phyloP scores from a whole-genome alignment of 2,113 vertebrate genomes.

The Etheostoma cragini region DNA sequence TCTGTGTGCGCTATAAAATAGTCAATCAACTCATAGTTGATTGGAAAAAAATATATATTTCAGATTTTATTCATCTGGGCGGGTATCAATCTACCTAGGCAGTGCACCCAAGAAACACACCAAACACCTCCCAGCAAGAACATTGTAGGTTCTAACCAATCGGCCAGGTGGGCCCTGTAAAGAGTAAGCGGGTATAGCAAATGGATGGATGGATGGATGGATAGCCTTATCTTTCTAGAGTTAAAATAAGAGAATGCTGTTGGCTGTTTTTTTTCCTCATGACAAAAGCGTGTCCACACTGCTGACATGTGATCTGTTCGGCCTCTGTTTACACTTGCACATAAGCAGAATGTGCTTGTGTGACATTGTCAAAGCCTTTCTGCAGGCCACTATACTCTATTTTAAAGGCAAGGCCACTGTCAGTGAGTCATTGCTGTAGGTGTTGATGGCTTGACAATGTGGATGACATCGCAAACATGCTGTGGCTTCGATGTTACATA shows the following conservation, averaged over 20 bases:
- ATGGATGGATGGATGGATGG: background rate
- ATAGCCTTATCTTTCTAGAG: background rate
- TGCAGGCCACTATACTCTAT: conserved; percentile 22
- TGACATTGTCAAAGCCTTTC: conserved; percentile 23
- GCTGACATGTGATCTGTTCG: background rate
- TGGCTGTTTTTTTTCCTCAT: background rate
- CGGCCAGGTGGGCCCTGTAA: no score
- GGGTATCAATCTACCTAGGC: no score
- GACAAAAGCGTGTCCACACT: background rate
- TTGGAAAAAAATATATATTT: no score
- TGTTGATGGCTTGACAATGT: conserved; percentile 46
- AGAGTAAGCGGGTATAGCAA: background rate
- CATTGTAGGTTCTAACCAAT: no score
- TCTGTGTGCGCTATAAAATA: no score
- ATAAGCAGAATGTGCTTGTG: background rate
- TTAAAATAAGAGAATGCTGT: background rate
- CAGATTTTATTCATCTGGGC: no score
- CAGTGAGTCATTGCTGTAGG: conserved; percentile 33
- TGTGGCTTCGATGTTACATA: conserved; percentile 28
- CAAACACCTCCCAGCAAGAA: no score
- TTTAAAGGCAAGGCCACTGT: conserved; percentile 36
- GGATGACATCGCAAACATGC: conserved; percentile 31
- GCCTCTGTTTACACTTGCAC: background rate
- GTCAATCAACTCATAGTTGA: no score
- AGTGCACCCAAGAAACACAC: no score